Conservation (phyloP, 2,797 vertebrate genomes). For the Cuniculus paca region DNA sequence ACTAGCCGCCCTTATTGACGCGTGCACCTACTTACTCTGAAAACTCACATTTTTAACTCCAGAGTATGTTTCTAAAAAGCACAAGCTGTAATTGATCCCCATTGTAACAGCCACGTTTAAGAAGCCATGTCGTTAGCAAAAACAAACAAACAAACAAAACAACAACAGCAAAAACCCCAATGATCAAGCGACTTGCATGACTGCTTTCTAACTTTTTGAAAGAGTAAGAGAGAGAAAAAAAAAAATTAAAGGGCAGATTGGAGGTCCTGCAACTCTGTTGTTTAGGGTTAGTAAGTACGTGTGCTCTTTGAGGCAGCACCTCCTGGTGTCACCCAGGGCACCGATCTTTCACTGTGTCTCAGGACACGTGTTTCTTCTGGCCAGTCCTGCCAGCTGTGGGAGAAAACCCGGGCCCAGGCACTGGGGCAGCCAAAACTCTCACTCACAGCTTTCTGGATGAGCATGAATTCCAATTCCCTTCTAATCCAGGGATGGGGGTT, state of each 20-base stretch:
- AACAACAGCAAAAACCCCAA: not conserved
- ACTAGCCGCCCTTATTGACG: too few species aligned
- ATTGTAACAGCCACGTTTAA: not conserved
- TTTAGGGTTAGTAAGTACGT: too few species aligned
- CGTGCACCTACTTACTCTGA: not conserved
- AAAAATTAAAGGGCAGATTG: not conserved
- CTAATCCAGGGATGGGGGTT: not conserved
- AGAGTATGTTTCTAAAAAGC: not conserved
- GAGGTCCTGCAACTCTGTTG: not conserved
- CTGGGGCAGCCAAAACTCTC: not conserved
- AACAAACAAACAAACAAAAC: not conserved
- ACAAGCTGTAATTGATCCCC: too few species aligned
- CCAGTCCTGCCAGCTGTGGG: not conserved
- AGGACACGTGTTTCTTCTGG: not conserved
- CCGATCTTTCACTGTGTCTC: not conserved
- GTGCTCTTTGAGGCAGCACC: too few species aligned
- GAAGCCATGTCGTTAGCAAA: not conserved
- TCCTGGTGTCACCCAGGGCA: not conserved
- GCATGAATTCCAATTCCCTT: not conserved
- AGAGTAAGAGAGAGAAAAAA: not conserved
- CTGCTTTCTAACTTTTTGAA: not conserved
- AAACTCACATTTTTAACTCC: not conserved
- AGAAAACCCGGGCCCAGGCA: not conserved
- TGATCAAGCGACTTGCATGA: not conserved
- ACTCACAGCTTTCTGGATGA: not conserved